phyloP scores from a whole-genome alignment of 2,113 vertebrate species.

The Heloderma charlesbogerti region DNA sequence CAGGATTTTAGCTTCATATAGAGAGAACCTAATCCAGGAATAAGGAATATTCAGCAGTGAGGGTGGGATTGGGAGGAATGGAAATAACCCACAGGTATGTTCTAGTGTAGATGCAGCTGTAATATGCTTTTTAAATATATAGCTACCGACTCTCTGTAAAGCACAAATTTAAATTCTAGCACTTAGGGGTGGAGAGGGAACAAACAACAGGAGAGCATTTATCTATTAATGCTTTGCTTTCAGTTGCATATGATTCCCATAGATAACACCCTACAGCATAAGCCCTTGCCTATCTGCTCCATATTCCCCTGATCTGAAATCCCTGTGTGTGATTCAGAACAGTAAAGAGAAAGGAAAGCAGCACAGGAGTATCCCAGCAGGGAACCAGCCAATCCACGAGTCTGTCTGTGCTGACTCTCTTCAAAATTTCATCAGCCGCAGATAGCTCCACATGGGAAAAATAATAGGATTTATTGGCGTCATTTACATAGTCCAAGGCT shows the following conservation, averaged over 20 bases:
- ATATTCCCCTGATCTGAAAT: conserved; percentile 42
- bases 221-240: conserved; percentile 46
- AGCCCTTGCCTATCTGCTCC: conserved; percentile 21
- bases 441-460: conserved; percentile 27
- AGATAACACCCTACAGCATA: conserved; percentile 52
- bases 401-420: conserved; percentile 20
- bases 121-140: not conserved
- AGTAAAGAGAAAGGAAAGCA: conserved; percentile 31
- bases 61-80: not conserved
- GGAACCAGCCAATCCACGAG: conserved; percentile 27
- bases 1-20: no score
- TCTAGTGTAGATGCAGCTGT: not conserved
- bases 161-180: not conserved
- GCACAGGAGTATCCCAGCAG: conserved; percentile 46
- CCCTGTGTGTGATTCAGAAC: conserved; percentile 34
- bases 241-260: conserved; percentile 30
- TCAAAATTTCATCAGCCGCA: conserved; percentile 16
- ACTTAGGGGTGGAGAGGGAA: conserved; percentile 12
- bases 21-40: not conserved
- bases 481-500: conserved; percentile 17
- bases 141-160: not conserved
- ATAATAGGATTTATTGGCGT: not conserved
- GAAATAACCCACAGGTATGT: not conserved
- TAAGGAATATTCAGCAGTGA: not conserved
- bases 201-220: not conserved